Conservation (phyloP, 2,888 invertebrate species). For the Parnassius mnemosyne region DNA sequence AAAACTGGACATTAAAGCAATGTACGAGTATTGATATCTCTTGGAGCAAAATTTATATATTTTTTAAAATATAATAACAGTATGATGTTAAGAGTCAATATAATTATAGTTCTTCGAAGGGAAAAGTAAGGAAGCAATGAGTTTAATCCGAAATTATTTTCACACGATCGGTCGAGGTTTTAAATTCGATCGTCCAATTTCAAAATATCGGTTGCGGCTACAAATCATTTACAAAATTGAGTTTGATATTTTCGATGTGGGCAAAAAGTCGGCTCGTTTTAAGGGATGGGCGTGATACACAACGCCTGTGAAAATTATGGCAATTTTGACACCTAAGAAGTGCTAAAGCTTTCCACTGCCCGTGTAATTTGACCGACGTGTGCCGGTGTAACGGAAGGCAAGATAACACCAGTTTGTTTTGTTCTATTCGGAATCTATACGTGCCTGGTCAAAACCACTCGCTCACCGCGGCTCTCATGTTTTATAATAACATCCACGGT, state of each 20-base stretch:
- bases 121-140: conserved; percentile 38
- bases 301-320: conserved; percentile 70
- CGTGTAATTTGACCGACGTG: conserved; percentile 72
- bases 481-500: conserved; percentile 65
- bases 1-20: too few relatives aligned
- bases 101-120: conserved; percentile 7
- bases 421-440: conserved; percentile 44
- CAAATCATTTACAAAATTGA: conserved; percentile 76
- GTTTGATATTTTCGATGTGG: conserved; percentile 58
- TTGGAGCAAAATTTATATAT: too few relatives aligned
- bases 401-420: conserved; percentile 44
- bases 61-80: too few relatives aligned
- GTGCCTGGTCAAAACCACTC: conserved; percentile 48
- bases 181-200: conserved; percentile 74
- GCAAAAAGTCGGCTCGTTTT: conserved; percentile 75
- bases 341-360: conserved; percentile 69
- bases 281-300: conserved; percentile 62
- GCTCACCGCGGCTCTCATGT: conserved; percentile 65
- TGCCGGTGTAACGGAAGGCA: conserved; percentile 48
- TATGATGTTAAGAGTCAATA: too few relatives aligned
- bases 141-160: conserved; percentile 55
- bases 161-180: conserved; percentile 68
- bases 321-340: conserved; percentile 79
- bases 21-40: too few relatives aligned
- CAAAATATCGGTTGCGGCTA: conserved; percentile 69